A percentile compares a stretch with the other conserved stretches of the same genome.
Evolutionary conservation across 2,113 vertebrate species (phyloP).

Genomic region (Stercorarius parasiticus): DNA sequence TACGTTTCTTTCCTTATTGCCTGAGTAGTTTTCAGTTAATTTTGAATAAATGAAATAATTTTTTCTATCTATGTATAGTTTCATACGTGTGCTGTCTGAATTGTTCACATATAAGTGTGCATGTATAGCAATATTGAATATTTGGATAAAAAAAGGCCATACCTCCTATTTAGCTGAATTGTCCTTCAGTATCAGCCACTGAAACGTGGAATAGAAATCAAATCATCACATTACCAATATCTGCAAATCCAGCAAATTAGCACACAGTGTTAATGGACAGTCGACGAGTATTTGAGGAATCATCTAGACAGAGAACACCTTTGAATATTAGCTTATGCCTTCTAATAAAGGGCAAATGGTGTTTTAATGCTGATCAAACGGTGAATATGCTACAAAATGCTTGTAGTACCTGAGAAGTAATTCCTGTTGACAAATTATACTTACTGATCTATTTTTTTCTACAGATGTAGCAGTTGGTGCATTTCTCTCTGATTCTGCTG

Average conservation of each 20-base stretch:
- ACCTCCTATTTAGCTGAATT: not conserved
- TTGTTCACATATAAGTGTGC: not conserved
- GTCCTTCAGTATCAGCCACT: not conserved
- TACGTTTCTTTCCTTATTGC: not conserved
- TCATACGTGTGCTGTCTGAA: not conserved
- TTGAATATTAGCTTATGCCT: not conserved
- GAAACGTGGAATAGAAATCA: not conserved
- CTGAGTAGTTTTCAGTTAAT: not conserved
- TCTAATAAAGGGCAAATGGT: slow-evolving; percentile 31
- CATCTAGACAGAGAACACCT: not conserved
- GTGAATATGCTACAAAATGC: not conserved
- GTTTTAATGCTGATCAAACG: slow-evolving; percentile 30
- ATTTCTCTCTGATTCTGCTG: slow-evolving; percentile 88
- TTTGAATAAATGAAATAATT: not conserved
- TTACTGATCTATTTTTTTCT: slow-evolving; percentile 35
- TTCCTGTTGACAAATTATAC: slow-evolving; percentile 39
- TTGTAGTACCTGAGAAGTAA: slow-evolving; percentile 2
- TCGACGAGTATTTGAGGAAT: not conserved
- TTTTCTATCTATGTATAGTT: not conserved
- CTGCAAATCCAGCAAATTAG: not conserved
- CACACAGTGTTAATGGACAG: not conserved
- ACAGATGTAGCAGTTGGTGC: slow-evolving; percentile 94
- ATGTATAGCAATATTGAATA: not conserved
- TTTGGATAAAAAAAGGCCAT: not conserved
- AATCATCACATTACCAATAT: not conserved